Evolutionary conservation across 2,797 vertebrate genomes (phyloP), one percentile per base, ranked within the genome.

Genomic region (Cynodonichthys magdalenae): DNA sequence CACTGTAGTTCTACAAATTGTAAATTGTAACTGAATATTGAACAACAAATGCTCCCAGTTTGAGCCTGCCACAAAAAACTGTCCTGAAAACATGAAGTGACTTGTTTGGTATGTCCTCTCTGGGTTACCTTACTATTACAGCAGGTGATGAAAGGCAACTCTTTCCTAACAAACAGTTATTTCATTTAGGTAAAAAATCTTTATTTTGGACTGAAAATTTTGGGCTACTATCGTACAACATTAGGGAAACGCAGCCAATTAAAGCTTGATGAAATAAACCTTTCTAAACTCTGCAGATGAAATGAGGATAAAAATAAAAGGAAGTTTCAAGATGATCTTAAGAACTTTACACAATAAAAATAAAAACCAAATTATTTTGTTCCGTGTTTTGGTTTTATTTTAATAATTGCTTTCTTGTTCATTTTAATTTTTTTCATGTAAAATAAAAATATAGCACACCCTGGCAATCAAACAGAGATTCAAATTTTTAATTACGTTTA

Each of bases 251-350:
- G 15, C 3, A 44, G 39, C 39, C 42, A 15, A 56, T 56, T 19
- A 8, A 55, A 56, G 53, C 19, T 20, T 27, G 53, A 44, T 56
- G 39, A 17, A 27, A 42, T 56, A 44, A 56, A 56, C n/a, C 41
- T 27, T 39, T 12, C 10, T 11, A 11, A 39, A 39, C 36, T 44
- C 15, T 27, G 53, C 15, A 44, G 39, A n/a, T 56, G 20, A 56
- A 56, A 12, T 28, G 15, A n/a, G 20, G 15, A 56, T 27, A 24
- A 44, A 18, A 18, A n/a, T n/a, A 9, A 46, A 18, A 18, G 18
- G 3, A 46, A 3, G 44, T 7, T 46, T 18, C 10, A 12, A 39
- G 2, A 3, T 3, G 36, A 10, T 44, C n/a, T 12, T 2, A 44
- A 44, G 27, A 44, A 44, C 20, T 10, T 42, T 31, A 7, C 17